These are phyloP conservation scores for Dolichomitus sp. DNA, from an alignment of 2,888 invertebrate species.

Conservation along the genomic window DNA sequence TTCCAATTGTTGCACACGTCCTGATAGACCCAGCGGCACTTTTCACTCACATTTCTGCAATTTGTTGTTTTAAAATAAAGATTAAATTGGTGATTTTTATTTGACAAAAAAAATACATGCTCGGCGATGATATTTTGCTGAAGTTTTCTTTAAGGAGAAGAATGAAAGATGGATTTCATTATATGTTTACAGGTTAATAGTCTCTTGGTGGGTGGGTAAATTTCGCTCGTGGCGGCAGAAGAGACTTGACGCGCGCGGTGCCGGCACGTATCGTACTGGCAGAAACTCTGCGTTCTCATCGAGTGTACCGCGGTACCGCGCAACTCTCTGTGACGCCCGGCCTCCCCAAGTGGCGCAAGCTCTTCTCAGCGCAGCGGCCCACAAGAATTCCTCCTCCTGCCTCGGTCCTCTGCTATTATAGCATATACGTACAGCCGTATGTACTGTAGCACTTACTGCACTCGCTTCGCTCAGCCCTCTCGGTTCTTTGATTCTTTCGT, in stretches of 20 bases:
- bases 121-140: not conserved
- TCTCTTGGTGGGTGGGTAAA: not conserved
- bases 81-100: not conserved
- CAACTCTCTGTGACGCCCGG: slow-evolving; percentile 64
- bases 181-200: not conserved
- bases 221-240: slow-evolving; percentile 37
- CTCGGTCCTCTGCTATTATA: slow-evolving; percentile 20
- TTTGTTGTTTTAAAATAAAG: not conserved
- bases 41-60: slow-evolving; percentile 3
- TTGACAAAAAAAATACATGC: not conserved
- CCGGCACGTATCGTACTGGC: slow-evolving; percentile 71
- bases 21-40: not conserved
- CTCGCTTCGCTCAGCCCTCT: not conserved
- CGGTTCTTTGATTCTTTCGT: not conserved
- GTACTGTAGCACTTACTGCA: slow-evolving; percentile 7
- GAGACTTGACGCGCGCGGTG: slow-evolving; percentile 59
- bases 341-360: slow-evolving; percentile 69
- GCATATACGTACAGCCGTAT: not conserved
- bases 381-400: slow-evolving; percentile 51
- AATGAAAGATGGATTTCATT: not conserved
- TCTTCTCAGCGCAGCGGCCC: slow-evolving; percentile 61
- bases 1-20: not conserved
- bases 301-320: slow-evolving; percentile 61
- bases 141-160: not conserved
- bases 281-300: slow-evolving; percentile 37